A percentile compares a stretch with the other conserved stretches of the same genome.
Conservation (phyloP, 2,888 invertebrate genomes). For the Ceratothoa steindachneri region DNA sequence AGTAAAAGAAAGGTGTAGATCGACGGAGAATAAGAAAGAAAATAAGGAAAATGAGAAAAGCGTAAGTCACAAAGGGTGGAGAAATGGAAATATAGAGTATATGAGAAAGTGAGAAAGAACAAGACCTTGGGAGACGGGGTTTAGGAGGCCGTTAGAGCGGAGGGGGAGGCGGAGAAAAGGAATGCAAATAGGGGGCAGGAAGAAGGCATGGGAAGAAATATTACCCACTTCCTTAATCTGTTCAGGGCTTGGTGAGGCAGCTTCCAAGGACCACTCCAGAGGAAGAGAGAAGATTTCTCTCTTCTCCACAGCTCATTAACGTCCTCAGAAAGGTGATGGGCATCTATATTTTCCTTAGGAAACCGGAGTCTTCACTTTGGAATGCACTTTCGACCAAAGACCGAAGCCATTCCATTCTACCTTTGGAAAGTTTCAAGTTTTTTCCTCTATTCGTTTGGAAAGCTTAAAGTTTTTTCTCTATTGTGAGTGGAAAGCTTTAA, state of each 20-base stretch:
- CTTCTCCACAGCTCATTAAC: neutral
- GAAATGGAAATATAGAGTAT: neutral
- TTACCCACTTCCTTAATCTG: neutral
- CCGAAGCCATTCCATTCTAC: neutral
- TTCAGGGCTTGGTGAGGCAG: neutral
- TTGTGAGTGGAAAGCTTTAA: neutral
- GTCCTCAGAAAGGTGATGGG: neutral
- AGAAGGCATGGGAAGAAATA: neutral
- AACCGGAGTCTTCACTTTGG: neutral
- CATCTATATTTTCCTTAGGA: neutral
- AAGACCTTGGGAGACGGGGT: neutral
- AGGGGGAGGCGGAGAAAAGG: constrained; percentile 2
- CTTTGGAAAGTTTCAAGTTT: neutral
- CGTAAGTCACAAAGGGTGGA: neutral
- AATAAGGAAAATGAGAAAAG: neutral
- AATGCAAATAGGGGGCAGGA: constrained; percentile 12
- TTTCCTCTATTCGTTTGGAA: neutral
- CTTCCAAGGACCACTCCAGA: neutral
- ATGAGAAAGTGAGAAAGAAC: neutral
- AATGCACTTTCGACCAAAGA: neutral
- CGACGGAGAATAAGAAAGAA: no score
- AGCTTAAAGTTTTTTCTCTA: neutral
- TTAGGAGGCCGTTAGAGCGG: neutral
- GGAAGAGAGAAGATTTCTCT: neutral
- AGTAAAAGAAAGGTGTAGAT: neutral